These are phyloP conservation scores for Drosophila acutilabella DNA, from an alignment of 2,888 invertebrate species.

Conservation along the genomic window DNA sequence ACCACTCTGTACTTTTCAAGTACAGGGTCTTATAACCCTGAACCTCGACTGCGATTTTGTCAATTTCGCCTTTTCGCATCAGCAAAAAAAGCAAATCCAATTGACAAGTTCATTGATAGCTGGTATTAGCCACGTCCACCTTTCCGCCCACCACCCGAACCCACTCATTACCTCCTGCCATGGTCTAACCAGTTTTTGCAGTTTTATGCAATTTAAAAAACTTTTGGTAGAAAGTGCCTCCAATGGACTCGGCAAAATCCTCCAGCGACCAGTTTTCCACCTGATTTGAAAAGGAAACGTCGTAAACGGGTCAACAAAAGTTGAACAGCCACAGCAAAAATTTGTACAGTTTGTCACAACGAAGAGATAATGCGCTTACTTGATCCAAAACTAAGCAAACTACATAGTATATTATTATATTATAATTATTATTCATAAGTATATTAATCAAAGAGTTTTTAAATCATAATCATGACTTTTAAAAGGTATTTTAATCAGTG, in stretches of 20 bases:
- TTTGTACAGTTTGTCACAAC: not conserved
- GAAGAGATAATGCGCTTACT: not conserved
- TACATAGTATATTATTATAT: not conserved
- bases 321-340: constrained; percentile 15
- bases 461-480: too few relatives aligned
- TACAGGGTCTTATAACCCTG: constrained; percentile 61
- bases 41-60: constrained; percentile 63
- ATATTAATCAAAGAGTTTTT: too few relatives aligned
- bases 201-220: constrained; percentile 61
- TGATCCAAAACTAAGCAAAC: not conserved
- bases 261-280: constrained; percentile 69
- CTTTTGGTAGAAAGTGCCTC: constrained; percentile 68
- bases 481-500: too few relatives aligned
- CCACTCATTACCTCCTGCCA: not conserved
- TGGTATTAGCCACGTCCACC: not conserved
- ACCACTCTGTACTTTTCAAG: constrained; percentile 6
- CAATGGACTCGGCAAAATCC: constrained; percentile 30
- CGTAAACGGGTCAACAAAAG: constrained; percentile 61
- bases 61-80: constrained; percentile 35
- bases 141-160: not conserved
- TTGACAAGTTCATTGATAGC: constrained; percentile 76
- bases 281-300: constrained; percentile 73
- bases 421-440: too few relatives aligned
- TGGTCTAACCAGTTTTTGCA: constrained; percentile 50
- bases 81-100: constrained; percentile 64